These are phyloP conservation scores for Epsilonema sp. DNA, from an alignment of 2,888 invertebrate genomes.

Conservation along the genomic window DNA sequence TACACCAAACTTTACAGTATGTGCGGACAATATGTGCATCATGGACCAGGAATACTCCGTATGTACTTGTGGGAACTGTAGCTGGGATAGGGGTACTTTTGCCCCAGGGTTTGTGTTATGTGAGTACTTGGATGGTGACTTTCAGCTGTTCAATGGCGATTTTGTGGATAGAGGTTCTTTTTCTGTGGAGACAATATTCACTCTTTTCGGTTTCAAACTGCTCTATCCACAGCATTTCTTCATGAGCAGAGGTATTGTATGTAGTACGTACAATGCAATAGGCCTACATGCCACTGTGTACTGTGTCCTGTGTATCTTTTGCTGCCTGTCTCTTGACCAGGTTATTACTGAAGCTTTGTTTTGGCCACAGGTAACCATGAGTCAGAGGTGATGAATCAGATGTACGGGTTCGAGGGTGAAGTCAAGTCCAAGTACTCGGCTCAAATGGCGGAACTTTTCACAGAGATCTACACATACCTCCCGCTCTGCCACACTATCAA, in stretches of 20 bases:
- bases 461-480: slow-evolving; percentile 93
- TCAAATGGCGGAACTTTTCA: slow-evolving; percentile 90
- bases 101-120: slow-evolving; percentile 41
- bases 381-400: slow-evolving; percentile 91
- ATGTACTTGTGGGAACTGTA: too few species aligned
- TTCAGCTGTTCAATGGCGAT: slow-evolving; percentile 82
- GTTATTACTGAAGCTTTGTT: too few species aligned
- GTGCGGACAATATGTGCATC: too few species aligned
- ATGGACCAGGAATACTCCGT: too few species aligned
- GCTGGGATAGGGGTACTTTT: too few species aligned
- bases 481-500: slow-evolving; percentile 90
- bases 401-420: slow-evolving; percentile 98
- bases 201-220: slow-evolving; percentile 83
- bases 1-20: too few species aligned
- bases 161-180: slow-evolving; percentile 98
- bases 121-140: slow-evolving; percentile 7
- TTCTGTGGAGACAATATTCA: slow-evolving; percentile 96
- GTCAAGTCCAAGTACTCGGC: slow-evolving; percentile 76
- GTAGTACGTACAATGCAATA: background rate
- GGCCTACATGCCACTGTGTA: too few species aligned
- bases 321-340: too few species aligned
- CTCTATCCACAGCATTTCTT: slow-evolving; percentile 87
- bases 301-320: too few species aligned
- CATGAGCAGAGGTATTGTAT: slow-evolving; percentile 78
- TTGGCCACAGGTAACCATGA: slow-evolving; percentile 99